Evolutionary conservation across 2,888 invertebrate species (phyloP), one percentile per base, ranked within the genome.

Genomic region (Eilema depressum): DNA sequence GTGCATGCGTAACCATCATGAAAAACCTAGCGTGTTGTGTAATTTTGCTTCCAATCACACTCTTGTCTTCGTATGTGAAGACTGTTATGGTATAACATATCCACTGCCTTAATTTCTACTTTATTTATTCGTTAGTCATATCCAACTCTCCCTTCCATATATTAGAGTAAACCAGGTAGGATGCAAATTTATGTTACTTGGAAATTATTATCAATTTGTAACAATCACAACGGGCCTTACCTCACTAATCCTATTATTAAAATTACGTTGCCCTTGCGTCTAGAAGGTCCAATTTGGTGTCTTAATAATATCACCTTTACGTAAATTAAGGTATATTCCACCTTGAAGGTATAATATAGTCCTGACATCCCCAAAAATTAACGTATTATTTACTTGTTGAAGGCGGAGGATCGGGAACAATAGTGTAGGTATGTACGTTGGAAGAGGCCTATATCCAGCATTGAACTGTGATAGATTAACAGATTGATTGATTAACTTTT

Each of bases 201-300:
- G 26, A 59, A 59, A 59, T 59, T 59, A 59, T 28, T 59, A 25
- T 26, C 59, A 59, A 59, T 26, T 59, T 59, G 59, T 26, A 59
- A 26, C 28, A 25, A 26, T 59, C 59, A 26, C 25, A 8, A 28
- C 14, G 59, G 59, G 26, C 20, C 59, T 59, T 20, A 59, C 3
- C 59, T 26, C 14, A 2, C 17, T 59, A 59, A 59, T 59, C 17
- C 59, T 59, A 28, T 59, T 59, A 59, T 59, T 59, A 59, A 59
- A 59, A 59, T 59, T 59, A 17, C 59, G 17, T 57, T 26, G 20
- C 59, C 26, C 26, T 25, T 17, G 26, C 17, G 26, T 26, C 26
- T 59, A 1, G 59, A 17, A 17, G 59, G 26, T 26, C 14, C 3
- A 59, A 59, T 59, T 59, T 59, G 59, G 0, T 26, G 26, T 17